Conservation (phyloP, 2,113 vertebrate species). For the Corvus hawaiiensis region DNA sequence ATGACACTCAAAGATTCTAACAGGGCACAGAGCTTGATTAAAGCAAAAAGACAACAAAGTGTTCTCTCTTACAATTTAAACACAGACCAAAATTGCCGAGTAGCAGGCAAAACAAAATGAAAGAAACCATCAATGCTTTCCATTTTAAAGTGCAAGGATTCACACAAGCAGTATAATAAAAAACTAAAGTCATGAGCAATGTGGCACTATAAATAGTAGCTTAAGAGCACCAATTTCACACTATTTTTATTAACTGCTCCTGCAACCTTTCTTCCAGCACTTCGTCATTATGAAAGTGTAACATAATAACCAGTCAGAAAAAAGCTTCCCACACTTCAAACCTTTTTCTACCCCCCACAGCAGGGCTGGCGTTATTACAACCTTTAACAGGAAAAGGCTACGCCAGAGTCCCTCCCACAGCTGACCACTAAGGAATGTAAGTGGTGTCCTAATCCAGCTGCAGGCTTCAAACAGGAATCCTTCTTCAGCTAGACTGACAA, state of each 20-base stretch:
- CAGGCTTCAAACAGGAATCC: not conserved
- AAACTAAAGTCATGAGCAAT: not conserved
- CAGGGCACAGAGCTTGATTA: not conserved
- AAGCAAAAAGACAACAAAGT: not conserved
- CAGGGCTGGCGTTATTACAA: not conserved
- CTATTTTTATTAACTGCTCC: not conserved
- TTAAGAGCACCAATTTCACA: not conserved
- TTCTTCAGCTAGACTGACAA: not conserved
- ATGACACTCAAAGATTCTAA: not conserved
- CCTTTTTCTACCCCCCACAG: not conserved
- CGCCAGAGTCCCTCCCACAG: not conserved
- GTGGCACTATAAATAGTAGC: not conserved
- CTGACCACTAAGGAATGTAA: conserved; percentile 14
- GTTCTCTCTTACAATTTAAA: not conserved
- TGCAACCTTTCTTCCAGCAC: not conserved
- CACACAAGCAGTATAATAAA: not conserved
- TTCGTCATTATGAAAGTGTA: not conserved
- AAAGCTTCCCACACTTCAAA: not conserved
- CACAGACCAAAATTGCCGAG: not conserved
- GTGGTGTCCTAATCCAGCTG: not conserved
- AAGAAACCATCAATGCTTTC: not conserved
- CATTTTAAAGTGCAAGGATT: not conserved
- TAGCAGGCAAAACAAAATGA: not conserved
- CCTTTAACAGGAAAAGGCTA: not conserved
- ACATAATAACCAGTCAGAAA: not conserved